These are phyloP conservation scores for Rattus rattus DNA, from an alignment of 2,113 vertebrate genomes.

Conservation along the genomic window DNA sequence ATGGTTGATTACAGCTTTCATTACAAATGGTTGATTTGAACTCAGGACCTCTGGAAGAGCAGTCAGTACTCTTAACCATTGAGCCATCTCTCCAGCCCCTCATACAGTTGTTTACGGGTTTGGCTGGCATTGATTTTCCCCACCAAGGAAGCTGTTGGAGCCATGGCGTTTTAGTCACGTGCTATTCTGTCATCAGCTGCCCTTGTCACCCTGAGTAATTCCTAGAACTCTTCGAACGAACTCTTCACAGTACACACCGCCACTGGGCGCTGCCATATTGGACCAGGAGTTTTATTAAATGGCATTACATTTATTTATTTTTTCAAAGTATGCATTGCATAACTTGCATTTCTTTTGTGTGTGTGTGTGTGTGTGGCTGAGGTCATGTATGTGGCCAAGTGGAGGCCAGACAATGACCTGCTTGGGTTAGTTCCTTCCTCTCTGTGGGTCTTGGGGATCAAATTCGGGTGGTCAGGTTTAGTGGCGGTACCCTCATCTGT, in stretches of 20 bases:
- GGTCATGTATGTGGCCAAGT: too few relatives aligned
- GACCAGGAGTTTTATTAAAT: slow-evolving; percentile 20
- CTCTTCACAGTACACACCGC: slow-evolving; percentile 92
- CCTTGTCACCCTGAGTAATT: slow-evolving; percentile 95
- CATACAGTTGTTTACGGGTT: neutral
- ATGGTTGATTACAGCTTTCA: too few relatives aligned
- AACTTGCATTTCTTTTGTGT: neutral
- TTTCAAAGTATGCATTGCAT: neutral
- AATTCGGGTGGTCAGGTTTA: neutral
- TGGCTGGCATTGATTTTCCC: neutral
- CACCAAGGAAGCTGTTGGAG: slow-evolving; percentile 90
- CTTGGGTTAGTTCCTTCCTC: neutral
- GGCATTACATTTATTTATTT: neutral
- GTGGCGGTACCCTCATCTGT: neutral
- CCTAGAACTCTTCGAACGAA: slow-evolving; percentile 95
- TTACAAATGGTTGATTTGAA: too few relatives aligned
- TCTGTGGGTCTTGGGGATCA: neutral
- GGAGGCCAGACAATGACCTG: neutral
- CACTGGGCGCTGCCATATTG: slow-evolving; percentile 95
- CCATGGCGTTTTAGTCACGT: slow-evolving; percentile 95
- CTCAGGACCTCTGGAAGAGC: too few relatives aligned
- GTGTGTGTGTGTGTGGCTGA: too few relatives aligned
- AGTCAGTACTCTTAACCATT: too few relatives aligned
- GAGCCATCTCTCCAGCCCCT: too few relatives aligned
- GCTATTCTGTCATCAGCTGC: slow-evolving; percentile 97